Conservation (phyloP, 2,113 vertebrate species). For the Amia ocellicauda region DNA sequence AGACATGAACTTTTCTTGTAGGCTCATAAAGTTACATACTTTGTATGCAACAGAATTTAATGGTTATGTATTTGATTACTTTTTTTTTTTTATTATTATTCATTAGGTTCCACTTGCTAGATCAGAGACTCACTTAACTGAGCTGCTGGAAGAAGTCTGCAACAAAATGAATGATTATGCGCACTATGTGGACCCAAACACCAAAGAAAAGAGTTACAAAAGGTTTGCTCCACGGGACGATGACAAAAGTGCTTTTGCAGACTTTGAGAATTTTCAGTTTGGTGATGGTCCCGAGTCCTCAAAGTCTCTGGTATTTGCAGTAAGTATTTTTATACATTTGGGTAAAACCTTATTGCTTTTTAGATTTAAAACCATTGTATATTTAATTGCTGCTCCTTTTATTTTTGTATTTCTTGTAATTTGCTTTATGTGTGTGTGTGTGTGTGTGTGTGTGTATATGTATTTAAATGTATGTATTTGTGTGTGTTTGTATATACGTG, state of each 20-base stretch:
- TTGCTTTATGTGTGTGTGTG: too few species aligned
- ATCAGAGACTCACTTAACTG: conserved; percentile 68
- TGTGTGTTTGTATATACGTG: neutral
- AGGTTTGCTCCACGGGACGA: conserved; percentile 67
- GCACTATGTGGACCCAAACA: conserved; percentile 60
- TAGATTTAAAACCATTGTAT: neutral
- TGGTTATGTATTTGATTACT: conserved; percentile 11
- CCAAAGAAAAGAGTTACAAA: conserved; percentile 55
- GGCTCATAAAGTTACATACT: too few species aligned
- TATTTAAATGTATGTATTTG: too few species aligned
- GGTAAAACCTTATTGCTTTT: neutral
- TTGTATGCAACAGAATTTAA: neutral
- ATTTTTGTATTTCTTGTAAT: neutral
- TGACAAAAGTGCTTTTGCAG: conserved; percentile 47
- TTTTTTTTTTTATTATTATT: conserved; percentile 20
- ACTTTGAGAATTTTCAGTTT: conserved; percentile 68
- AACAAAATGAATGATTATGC: conserved; percentile 72
- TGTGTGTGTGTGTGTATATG: too few species aligned
- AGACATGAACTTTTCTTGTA: too few species aligned
- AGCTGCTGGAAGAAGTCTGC: conserved; percentile 72
- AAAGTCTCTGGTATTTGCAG: conserved; percentile 68
- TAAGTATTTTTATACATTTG: conserved; percentile 50
- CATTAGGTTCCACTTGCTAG: conserved; percentile 65
- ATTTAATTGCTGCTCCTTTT: too few species aligned
- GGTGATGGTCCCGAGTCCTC: conserved; percentile 63